Conservation (phyloP, 2,113 vertebrate genomes). For the Polypterus bichir region DNA sequence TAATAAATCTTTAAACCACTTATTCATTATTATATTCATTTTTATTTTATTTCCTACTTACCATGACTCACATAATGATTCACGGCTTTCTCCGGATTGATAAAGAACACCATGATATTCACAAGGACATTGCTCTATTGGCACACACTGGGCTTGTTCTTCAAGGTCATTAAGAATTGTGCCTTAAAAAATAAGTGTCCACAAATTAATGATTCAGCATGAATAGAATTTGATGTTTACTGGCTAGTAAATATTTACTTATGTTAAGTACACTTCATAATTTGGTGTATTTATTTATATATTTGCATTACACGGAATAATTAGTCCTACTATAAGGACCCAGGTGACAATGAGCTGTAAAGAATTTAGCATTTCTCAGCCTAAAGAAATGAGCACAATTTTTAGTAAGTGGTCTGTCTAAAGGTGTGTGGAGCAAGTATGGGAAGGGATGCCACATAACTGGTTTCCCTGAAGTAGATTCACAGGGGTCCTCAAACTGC, state of each 20-base stretch:
- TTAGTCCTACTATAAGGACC: background rate
- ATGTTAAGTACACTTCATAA: background rate
- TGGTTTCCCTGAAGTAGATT: too few relatives aligned
- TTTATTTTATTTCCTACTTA: conserved; percentile 13
- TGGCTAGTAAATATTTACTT: too few relatives aligned
- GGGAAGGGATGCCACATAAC: too few relatives aligned
- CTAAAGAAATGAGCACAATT: background rate
- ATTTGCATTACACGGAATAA: background rate
- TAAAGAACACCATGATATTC: conserved; percentile 26
- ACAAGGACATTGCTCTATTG: conserved; percentile 31
- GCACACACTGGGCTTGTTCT: conserved; percentile 24
- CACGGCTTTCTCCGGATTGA: conserved; percentile 13
- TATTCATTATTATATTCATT: background rate
- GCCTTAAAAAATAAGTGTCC: conserved; percentile 7
- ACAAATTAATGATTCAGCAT: background rate
- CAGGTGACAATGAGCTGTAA: background rate
- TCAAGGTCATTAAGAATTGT: conserved; percentile 22
- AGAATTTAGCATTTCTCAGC: background rate
- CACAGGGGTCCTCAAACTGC: too few relatives aligned
- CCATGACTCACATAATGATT: conserved; percentile 44
- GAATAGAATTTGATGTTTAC: background rate
- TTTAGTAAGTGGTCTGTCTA: background rate
- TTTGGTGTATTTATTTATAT: background rate
- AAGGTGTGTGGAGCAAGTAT: too few relatives aligned
- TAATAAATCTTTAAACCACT: too few relatives aligned